A percentile compares a stretch with the other conserved stretches of the same genome.
Conservation (phyloP, 2,888 invertebrate species). For the Imbricaverruca yamaguchii region DNA sequence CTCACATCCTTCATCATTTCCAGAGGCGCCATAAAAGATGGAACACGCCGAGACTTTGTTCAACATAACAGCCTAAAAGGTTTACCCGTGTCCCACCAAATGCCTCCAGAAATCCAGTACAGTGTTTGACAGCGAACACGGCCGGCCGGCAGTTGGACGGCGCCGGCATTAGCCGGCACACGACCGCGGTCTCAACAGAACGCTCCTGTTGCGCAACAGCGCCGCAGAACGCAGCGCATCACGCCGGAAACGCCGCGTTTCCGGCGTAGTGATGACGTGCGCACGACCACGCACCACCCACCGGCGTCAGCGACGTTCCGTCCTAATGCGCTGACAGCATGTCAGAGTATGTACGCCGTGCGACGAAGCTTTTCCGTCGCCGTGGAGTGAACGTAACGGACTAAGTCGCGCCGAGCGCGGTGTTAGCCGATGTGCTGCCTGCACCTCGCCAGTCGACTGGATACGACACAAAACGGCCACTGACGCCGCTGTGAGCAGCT, state of each 20-base stretch:
- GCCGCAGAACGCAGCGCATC: neutral
- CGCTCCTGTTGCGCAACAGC: neutral
- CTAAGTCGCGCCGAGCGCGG: neutral
- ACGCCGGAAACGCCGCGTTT: neutral
- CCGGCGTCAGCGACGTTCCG: too few relatives aligned
- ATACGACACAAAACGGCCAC: neutral
- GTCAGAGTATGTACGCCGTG: neutral
- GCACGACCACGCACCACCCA: neutral
- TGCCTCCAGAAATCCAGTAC: slow-evolving; percentile 16
- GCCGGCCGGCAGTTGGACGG: neutral
- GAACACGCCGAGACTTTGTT: slow-evolving; percentile 4
- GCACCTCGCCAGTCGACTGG: neutral
- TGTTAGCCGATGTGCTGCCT: neutral
- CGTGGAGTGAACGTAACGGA: neutral
- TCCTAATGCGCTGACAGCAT: neutral
- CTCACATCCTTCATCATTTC: neutral
- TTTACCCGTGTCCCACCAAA: slow-evolving; percentile 21
- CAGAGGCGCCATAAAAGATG: neutral
- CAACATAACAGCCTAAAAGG: slow-evolving; percentile 18
- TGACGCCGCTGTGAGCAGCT: neutral
- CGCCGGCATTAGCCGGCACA: neutral
- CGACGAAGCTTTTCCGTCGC: neutral
- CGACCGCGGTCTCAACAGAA: neutral
- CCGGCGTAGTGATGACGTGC: neutral
- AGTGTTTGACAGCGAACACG: slow-evolving; percentile 1